Evolutionary conservation across 2,888 invertebrate species (phyloP).

Genomic region (Rhagium mordax): DNA sequence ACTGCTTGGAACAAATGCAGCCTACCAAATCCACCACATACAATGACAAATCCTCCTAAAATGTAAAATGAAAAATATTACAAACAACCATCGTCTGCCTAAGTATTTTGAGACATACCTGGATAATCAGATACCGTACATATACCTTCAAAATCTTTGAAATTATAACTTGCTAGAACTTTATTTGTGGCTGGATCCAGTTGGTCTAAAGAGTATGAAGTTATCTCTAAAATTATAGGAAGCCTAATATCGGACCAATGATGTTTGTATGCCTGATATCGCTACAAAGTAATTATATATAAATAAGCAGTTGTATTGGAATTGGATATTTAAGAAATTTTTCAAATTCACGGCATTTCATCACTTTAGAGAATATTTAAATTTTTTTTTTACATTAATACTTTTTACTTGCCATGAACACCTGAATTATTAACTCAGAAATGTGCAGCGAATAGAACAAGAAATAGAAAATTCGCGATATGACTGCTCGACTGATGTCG

Average conservation of each 20-base stretch:
- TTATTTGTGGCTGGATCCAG: constrained; percentile 89
- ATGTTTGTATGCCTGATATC: constrained; percentile 92
- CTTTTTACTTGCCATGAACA: too few species aligned
- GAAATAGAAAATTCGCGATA: too few species aligned
- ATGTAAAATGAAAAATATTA: not conserved
- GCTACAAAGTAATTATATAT: constrained; percentile 54
- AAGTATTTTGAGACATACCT: constrained; percentile 66
- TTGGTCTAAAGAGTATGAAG: constrained; percentile 94
- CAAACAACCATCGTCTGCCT: not conserved
- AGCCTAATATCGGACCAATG: constrained; percentile 96
- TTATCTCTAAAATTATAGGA: constrained; percentile 91
- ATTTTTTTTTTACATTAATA: too few species aligned
- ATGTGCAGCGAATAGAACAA: too few species aligned
- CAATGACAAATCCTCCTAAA: constrained; percentile 87
- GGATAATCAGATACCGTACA: constrained; percentile 88
- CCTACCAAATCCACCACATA: constrained; percentile 92
- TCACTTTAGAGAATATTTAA: too few species aligned
- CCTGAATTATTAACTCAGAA: too few species aligned
- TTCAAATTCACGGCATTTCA: too few species aligned
- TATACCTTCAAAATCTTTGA: constrained; percentile 88
- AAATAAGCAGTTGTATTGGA: too few species aligned
- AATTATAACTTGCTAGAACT: constrained; percentile 86
- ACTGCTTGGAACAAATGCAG: constrained; percentile 91
- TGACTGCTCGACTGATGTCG: too few species aligned
- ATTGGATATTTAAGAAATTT: too few species aligned